A percentile compares a stretch with the other conserved stretches of the same genome.
These are phyloP conservation scores for Amblyraja radiata DNA, from an alignment of 2,797 vertebrate species.

Conservation along the genomic window DNA sequence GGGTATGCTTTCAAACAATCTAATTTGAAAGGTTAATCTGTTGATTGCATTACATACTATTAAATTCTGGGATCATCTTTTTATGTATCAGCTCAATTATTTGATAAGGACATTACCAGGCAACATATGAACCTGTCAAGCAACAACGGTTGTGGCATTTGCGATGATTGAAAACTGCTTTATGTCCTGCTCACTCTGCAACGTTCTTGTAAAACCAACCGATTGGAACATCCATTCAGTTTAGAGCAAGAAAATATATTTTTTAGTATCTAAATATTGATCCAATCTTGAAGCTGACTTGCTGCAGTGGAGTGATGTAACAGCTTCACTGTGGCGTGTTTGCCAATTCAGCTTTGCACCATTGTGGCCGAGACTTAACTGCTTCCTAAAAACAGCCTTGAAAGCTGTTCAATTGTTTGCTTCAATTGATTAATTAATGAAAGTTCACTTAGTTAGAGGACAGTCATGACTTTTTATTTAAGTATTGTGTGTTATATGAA, in stretches of 20 bases:
- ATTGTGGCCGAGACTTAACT: neutral
- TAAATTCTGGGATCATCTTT: neutral
- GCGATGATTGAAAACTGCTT: neutral
- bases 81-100: neutral
- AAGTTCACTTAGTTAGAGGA: neutral
- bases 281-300: neutral
- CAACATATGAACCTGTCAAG: neutral
- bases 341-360: neutral
- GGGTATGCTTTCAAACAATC: neutral
- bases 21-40: conserved; percentile 2
- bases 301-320: neutral
- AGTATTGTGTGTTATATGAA: neutral
- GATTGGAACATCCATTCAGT: no score
- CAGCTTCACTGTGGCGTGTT: neutral
- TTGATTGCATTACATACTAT: neutral
- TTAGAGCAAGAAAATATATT: neutral
- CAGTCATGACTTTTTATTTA: neutral
- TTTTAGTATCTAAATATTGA: neutral
- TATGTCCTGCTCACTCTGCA: neutral
- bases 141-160: neutral
- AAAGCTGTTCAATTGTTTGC: neutral
- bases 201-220: neutral
- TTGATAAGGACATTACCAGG: neutral
- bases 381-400: neutral
- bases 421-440: neutral